A percentile compares a stretch with the other conserved stretches of the same genome.
These are phyloP conservation scores for Hypercompe scribonia DNA, from an alignment of 2,888 invertebrate species.

Conservation along the genomic window DNA sequence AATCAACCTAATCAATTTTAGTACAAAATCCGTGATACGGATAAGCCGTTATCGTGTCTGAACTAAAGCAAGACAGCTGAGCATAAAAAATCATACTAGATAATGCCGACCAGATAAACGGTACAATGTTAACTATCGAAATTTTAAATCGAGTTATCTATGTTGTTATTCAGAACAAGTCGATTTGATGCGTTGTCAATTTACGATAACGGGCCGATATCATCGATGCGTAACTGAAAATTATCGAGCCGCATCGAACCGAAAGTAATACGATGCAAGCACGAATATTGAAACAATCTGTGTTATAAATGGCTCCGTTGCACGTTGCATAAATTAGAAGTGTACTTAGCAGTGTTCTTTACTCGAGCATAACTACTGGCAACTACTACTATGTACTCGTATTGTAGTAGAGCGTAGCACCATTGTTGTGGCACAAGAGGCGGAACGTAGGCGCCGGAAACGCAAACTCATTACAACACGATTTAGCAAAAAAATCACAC, in stretches of 20 bases:
- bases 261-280: conserved; percentile 66
- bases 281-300: conserved; percentile 65
- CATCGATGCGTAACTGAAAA: conserved; percentile 69
- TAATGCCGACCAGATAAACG: conserved; percentile 58
- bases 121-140: conserved; percentile 59
- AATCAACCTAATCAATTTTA: conserved; percentile 79
- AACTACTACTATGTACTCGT: conserved; percentile 61
- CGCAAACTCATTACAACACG: conserved; percentile 71
- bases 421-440: conserved; percentile 64
- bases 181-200: conserved; percentile 60
- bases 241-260: conserved; percentile 60
- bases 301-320: conserved; percentile 48
- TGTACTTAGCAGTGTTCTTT: conserved; percentile 74
- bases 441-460: conserved; percentile 63
- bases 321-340: conserved; percentile 66
- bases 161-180: conserved; percentile 66
- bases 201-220: conserved; percentile 59
- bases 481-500: conserved; percentile 71
- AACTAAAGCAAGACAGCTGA: conserved; percentile 67
- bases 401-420: conserved; percentile 56
- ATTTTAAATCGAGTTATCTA: conserved; percentile 47
- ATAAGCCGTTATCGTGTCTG: conserved; percentile 63
- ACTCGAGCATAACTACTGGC: conserved; percentile 66
- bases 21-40: conserved; percentile 69
- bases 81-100: conserved; percentile 65